Evolutionary conservation across 1,140 invertebrate genomes (phyloP).

Genomic region (Zaprionus tsacasi): DNA sequence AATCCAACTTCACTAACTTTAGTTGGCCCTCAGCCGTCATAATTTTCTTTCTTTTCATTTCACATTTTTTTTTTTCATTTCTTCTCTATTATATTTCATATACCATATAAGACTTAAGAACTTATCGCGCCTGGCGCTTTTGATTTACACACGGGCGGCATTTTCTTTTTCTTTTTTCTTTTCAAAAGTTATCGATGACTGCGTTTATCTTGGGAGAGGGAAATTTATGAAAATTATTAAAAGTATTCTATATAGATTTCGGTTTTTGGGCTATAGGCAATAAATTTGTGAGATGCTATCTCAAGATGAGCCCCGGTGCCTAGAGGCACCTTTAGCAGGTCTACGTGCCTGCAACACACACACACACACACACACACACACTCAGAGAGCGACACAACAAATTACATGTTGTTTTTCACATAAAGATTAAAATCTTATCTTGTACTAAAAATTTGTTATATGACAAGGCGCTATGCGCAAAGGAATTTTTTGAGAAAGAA

Average conservation of each 20-base stretch:
- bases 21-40: constrained; percentile 22
- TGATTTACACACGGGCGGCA: constrained; percentile 77
- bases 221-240: constrained; percentile 83
- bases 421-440: constrained; percentile 82
- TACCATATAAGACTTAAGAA: constrained; percentile 28
- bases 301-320: constrained; percentile 69
- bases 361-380: constrained; percentile 25
- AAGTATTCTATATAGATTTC: constrained; percentile 78
- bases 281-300: constrained; percentile 80
- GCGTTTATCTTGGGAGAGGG: constrained; percentile 26
- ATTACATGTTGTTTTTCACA: constrained; percentile 83
- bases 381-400: constrained; percentile 60
- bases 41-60: constrained; percentile 14
- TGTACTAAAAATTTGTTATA: constrained; percentile 80
- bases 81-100: constrained; percentile 14
- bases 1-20: background rate
- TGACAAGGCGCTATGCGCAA: constrained; percentile 74
- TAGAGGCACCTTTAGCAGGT: constrained; percentile 41
- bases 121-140: constrained; percentile 68
- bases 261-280: constrained; percentile 66
- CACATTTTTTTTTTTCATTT: constrained; percentile 20
- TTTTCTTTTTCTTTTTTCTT: constrained; percentile 31
- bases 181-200: background rate
- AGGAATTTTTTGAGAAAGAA: constrained; percentile 55
- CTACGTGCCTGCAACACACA: constrained; percentile 43